A percentile compares a stretch with the other conserved stretches of the same genome.
Evolutionary conservation across 30 jellyfish, hydroid and myxozoan species (phyloP).

Genomic region (Pelagia noctiluca): DNA sequence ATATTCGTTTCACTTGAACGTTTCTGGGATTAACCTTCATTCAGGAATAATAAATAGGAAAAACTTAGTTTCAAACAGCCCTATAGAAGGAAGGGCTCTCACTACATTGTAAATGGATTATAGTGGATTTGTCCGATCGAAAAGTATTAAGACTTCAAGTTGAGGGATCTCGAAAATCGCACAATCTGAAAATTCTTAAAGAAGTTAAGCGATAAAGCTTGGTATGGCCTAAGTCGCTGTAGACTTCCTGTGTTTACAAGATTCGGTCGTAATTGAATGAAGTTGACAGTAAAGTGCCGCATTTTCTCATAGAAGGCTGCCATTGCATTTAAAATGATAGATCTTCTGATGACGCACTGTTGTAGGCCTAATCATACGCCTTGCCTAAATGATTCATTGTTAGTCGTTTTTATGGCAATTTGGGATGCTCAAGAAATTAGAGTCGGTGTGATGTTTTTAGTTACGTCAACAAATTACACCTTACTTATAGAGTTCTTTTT

Average conservation of each 20-base stretch:
- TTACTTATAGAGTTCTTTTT: too few relatives aligned
- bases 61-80: slow-evolving; percentile 54
- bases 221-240: slow-evolving; percentile 16
- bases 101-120: slow-evolving; percentile 3
- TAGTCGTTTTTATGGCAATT: too few relatives aligned
- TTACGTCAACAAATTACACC: too few relatives aligned
- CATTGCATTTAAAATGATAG: slow-evolving; percentile 19
- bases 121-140: slow-evolving; percentile 43
- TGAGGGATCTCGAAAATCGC: slow-evolving; percentile 26
- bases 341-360: too few relatives aligned
- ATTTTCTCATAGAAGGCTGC: background rate
- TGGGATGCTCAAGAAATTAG: too few relatives aligned
- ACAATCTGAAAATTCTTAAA: slow-evolving; percentile 38
- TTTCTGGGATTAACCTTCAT: background rate
- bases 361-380: too few relatives aligned
- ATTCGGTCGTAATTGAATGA: slow-evolving; percentile 16
- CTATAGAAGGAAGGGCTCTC: background rate
- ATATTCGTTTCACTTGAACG: too few relatives aligned
- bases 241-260: slow-evolving; percentile 71
- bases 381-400: too few relatives aligned
- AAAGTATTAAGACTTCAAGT: slow-evolving; percentile 30
- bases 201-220: slow-evolving; percentile 37
- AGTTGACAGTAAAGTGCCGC: slow-evolving; percentile 30
- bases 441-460: too few relatives aligned
- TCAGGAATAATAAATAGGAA: slow-evolving; percentile 1